Base-by-base conservation (phyloP, 2,888 invertebrate species). In the Corythucha ciliata region DNA sequence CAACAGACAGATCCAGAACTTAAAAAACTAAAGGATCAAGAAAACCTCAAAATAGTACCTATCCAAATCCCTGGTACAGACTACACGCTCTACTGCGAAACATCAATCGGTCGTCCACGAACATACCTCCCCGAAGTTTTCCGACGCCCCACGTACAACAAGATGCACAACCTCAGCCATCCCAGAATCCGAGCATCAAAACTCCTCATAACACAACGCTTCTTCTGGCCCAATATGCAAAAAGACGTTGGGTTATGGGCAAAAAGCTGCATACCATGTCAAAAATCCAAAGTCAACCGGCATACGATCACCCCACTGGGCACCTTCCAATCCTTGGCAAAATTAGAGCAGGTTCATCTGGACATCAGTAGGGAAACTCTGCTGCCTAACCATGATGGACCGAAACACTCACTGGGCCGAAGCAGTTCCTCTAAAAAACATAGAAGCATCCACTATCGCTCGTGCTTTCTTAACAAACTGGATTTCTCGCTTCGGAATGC, bases 401-500 rank as follows among this genome's bases (percentile, higher is more conserved):
- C 37, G 63, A 14, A 49, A 16, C 40, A 52, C 50, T 0, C 59
- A 66, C 5, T 68, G 68, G 68, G 63, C 65, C 10, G 67, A 67
- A 49, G 66, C 59, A 1, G 54, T 62, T 16, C 67, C 68, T 0
- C 40, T 67, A 0, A 8, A 21, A 0, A 62, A 68, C 46, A 67
- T 67, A 8, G 10, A 29, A 29, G 68, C 68, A 0, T 64, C 63
- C 47, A 64, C 65, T 1, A 63, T 65, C 1, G 67, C 66, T 1
- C 45, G 54, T n/a, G 63, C 65, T 2, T 61, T 72, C 4, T 49
- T 63, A 18, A 33, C 45, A 0, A 55, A 57, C 0, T 72, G 69
- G 71, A 63, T 72, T 1, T 44, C 68, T 1, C 57, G 68, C 10
- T 70, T 64, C 48, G 70, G 70, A 1, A 59, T 63, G 8, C 70